A percentile compares a stretch with the other conserved stretches of the same genome.
These are phyloP conservation scores for Muscina levida DNA, from an alignment of 2,888 invertebrate genomes.

Conservation along the genomic window DNA sequence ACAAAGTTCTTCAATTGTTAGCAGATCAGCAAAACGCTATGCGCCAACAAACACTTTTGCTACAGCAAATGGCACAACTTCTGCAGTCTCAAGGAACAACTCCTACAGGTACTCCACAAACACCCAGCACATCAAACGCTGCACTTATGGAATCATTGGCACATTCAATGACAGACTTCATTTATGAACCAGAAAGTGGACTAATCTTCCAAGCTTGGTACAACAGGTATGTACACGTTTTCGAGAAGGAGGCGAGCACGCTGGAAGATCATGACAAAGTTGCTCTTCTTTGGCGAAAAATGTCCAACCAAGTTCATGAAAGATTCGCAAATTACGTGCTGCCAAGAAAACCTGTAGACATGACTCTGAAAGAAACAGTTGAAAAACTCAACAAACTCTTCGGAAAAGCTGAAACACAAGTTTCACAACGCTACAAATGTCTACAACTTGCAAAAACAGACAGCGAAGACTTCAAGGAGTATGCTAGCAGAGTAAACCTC, in stretches of 20 bases:
- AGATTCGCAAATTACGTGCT: background rate
- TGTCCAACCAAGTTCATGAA: constrained; percentile 36
- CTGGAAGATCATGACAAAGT: constrained; percentile 34
- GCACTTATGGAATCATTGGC: no score
- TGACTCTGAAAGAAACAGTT: constrained; percentile 7
- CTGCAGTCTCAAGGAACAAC: no score
- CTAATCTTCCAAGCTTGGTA: no score
- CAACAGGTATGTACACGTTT: constrained; percentile 30
- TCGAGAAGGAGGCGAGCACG: constrained; percentile 30
- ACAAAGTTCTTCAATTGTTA: constrained; percentile 26
- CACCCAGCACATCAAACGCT: no score
- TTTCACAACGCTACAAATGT: constrained; percentile 43
- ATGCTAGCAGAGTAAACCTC: constrained; percentile 34
- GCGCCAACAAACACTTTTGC: background rate
- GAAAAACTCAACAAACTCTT: constrained; percentile 32
- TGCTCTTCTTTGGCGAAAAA: no score
- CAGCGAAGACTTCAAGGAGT: constrained; percentile 43
- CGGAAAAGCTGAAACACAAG: constrained; percentile 33
- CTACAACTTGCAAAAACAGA: constrained; percentile 29
- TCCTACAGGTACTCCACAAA: no score
- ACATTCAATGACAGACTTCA: no score
- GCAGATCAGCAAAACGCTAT: constrained; percentile 17
- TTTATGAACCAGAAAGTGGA: no score
- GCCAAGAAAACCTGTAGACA: background rate
- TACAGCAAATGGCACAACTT: no score